A percentile compares a stretch with the other conserved stretches of the same genome.
Evolutionary conservation across 2,888 invertebrate genomes (phyloP).

Genomic region (Brassicogethes aeneus): DNA sequence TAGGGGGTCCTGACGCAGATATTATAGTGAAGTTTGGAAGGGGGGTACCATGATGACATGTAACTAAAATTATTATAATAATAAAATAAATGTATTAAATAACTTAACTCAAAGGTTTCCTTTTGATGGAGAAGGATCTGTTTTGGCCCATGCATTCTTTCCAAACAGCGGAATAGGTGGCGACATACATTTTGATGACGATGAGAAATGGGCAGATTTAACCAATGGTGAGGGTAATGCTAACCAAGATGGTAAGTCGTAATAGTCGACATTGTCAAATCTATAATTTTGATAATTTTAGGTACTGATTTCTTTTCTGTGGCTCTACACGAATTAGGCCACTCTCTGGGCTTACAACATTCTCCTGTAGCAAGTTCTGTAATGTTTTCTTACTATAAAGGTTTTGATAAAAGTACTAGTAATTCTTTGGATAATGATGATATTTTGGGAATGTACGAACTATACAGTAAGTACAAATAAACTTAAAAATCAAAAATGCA

Average conservation of each 20-base stretch:
- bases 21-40: slow-evolving; percentile 65
- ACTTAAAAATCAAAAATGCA: too few species aligned
- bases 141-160: slow-evolving; percentile 71
- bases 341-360: slow-evolving; percentile 66
- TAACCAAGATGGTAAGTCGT: too few species aligned
- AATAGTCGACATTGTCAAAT: too few species aligned
- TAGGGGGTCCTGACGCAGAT: slow-evolving; percentile 52
- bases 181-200: slow-evolving; percentile 72
- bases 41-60: slow-evolving; percentile 62
- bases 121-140: slow-evolving; percentile 66
- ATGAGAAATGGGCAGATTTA: slow-evolving; percentile 57
- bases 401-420: slow-evolving; percentile 29
- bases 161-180: slow-evolving; percentile 57
- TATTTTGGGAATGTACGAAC: slow-evolving; percentile 60
- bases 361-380: slow-evolving; percentile 56
- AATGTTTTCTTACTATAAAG: slow-evolving; percentile 73
- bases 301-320: slow-evolving; percentile 62
- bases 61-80: slow-evolving; percentile 25
- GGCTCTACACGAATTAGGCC: slow-evolving; percentile 70
- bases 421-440: slow-evolving; percentile 61
- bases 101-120: slow-evolving; percentile 46
- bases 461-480: slow-evolving; percentile 56
- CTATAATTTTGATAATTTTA: too few species aligned
- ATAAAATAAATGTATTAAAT: neutral
- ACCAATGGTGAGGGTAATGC: slow-evolving; percentile 3